Evolutionary conservation across 2,113 vertebrate species (phyloP).

Genomic region (Cygnus buccinator): DNA sequence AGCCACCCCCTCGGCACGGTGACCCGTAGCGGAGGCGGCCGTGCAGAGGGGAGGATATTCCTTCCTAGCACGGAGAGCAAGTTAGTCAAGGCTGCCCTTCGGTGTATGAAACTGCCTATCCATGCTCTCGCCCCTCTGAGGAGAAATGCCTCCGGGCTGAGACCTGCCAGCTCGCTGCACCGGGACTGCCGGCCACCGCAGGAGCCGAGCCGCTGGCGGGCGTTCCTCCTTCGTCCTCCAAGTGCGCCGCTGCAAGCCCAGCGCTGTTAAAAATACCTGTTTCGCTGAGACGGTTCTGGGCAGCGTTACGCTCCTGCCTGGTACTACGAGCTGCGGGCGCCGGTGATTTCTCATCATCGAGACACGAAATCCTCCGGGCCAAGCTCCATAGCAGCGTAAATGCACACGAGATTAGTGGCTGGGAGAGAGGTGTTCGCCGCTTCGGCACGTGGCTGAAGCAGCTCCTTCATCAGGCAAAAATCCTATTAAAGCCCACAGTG

Average conservation of each 20-base stretch:
- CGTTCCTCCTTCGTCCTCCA: slow-evolving; percentile 27
- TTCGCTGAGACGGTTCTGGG: slow-evolving; percentile 52
- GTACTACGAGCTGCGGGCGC: slow-evolving; percentile 43
- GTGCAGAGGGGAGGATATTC: accelerated
- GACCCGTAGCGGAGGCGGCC: background rate
- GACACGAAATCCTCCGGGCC: background rate
- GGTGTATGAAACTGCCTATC: background rate
- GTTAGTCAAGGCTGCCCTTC: background rate
- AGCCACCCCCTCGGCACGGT: background rate
- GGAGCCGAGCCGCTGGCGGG: background rate
- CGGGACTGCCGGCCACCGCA: background rate
- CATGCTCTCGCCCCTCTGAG: background rate
- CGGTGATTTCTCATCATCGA: slow-evolving; percentile 27
- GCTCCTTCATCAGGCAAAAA: slow-evolving; percentile 31
- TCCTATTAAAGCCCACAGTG: background rate
- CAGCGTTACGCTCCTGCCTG: slow-evolving; percentile 5
- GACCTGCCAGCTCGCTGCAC: slow-evolving; percentile 30
- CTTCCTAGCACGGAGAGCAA: background rate
- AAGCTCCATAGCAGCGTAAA: slow-evolving; percentile 50
- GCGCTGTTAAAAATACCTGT: slow-evolving; percentile 3
- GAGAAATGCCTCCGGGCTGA: background rate
- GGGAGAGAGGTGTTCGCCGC: slow-evolving; percentile 16
- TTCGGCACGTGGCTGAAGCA: background rate
- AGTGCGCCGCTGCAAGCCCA: background rate
- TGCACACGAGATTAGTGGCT: slow-evolving; percentile 17